Evolutionary conservation across 2,797 vertebrate genomes (phyloP).

Genomic region (Varecia variegata): DNA sequence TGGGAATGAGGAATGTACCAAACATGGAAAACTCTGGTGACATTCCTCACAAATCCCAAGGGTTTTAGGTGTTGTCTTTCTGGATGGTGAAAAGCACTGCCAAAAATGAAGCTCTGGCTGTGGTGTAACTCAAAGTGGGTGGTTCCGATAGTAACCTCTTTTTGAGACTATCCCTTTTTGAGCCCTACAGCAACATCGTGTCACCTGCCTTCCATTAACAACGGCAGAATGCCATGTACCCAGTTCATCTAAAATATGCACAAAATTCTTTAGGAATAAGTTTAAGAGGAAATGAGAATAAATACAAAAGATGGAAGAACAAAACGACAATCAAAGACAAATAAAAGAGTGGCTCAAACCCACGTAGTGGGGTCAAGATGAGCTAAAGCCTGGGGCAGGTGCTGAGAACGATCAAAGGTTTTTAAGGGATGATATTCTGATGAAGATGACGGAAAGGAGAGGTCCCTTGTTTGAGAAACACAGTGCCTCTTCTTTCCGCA

Average conservation of each 20-base stretch:
- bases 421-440: background rate
- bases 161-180: background rate
- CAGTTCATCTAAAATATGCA: background rate
- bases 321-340: background rate
- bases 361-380: rapidly evolving
- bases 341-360: background rate
- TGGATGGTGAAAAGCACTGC: background rate
- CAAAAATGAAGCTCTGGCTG: background rate
- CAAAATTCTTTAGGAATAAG: background rate
- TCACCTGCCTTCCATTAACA: background rate
- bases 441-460: background rate
- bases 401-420: too few species aligned
- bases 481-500: background rate
- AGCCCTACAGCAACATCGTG: rapidly evolving
- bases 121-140: background rate
- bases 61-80: too few species aligned
- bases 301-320: background rate
- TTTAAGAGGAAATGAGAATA: background rate
- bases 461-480: background rate
- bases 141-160: background rate
- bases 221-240: background rate
- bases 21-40: background rate
- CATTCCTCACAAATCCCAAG: background rate
- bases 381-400: too few species aligned
- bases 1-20: background rate